These are phyloP conservation scores for Takifugu flavidus DNA, from an alignment of 2,113 vertebrate genomes.

Conservation along the genomic window DNA sequence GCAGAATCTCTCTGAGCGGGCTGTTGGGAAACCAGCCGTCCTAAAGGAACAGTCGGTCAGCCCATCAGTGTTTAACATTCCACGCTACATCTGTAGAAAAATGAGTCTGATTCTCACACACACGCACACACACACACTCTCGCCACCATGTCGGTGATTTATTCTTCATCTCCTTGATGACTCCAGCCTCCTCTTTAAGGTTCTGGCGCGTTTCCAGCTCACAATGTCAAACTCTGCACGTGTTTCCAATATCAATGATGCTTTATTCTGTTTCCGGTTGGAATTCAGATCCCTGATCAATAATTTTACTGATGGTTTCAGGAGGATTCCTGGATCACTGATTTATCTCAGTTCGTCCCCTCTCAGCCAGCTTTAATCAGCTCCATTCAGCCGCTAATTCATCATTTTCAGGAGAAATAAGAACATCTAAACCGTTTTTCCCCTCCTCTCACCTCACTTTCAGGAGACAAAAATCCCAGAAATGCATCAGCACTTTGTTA, in stretches of 20 bases:
- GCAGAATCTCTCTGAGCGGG: constrained; percentile 84
- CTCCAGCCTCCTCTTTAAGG: constrained; percentile 7
- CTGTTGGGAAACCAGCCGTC: constrained; percentile 69
- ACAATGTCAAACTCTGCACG: constrained; percentile 69
- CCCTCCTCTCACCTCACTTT: too few species aligned
- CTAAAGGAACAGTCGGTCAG: constrained; percentile 40
- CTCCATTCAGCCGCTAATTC: too few species aligned
- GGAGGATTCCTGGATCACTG: too few species aligned
- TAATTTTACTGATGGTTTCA: too few species aligned
- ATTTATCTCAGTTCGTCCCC: too few species aligned
- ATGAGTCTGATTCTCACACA: background rate
- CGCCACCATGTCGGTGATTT: constrained; percentile 1
- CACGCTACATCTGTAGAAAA: too few species aligned
- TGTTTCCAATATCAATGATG: constrained; percentile 39
- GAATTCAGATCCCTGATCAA: background rate
- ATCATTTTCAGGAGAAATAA: too few species aligned
- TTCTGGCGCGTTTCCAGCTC: constrained; percentile 53
- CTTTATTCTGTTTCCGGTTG: background rate
- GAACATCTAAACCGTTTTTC: too few species aligned
- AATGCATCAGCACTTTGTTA: too few species aligned
- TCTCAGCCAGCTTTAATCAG: too few species aligned
- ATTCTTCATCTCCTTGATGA: constrained; percentile 31
- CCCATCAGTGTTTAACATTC: background rate
- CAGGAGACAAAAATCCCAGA: too few species aligned
- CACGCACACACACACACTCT: background rate